Evolutionary conservation across 2,797 vertebrate species (phyloP).

Genomic region (Holocentrus rufus): DNA sequence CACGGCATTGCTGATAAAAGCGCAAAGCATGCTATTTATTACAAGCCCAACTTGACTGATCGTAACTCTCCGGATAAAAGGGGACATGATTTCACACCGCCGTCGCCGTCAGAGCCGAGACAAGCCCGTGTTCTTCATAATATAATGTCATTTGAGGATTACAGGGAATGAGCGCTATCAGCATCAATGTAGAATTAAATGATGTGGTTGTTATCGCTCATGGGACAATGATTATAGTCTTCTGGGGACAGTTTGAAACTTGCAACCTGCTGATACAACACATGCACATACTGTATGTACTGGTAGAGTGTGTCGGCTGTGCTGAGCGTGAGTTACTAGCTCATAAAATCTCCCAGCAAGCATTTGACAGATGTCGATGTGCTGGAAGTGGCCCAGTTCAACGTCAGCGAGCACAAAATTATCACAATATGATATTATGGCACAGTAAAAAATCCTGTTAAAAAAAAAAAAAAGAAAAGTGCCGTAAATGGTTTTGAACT

Average conservation of each 20-base stretch:
- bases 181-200: conserved; percentile 68
- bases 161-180: conserved; percentile 68
- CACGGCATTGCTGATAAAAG: conserved; percentile 82
- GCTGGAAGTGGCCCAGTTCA: no score
- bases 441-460: no score
- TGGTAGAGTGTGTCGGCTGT: conserved; percentile 16
- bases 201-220: conserved; percentile 69
- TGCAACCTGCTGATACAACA: conserved; percentile 33
- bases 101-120: conserved; percentile 66
- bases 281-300: not conserved
- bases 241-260: conserved; percentile 38
- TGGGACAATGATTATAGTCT: conserved; percentile 53
- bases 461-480: no score
- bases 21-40: conserved; percentile 82
- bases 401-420: no score
- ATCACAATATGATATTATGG: no score
- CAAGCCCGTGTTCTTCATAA: conserved; percentile 66
- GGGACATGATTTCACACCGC: conserved; percentile 74
- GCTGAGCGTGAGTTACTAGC: not conserved
- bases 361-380: no score
- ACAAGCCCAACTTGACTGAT: conserved; percentile 75
- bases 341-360: no score
- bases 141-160: conserved; percentile 68
- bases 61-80: conserved; percentile 81
- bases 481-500: no score